Conservation (phyloP, 2,888 invertebrate species). For the Oxystoma pomonae region DNA sequence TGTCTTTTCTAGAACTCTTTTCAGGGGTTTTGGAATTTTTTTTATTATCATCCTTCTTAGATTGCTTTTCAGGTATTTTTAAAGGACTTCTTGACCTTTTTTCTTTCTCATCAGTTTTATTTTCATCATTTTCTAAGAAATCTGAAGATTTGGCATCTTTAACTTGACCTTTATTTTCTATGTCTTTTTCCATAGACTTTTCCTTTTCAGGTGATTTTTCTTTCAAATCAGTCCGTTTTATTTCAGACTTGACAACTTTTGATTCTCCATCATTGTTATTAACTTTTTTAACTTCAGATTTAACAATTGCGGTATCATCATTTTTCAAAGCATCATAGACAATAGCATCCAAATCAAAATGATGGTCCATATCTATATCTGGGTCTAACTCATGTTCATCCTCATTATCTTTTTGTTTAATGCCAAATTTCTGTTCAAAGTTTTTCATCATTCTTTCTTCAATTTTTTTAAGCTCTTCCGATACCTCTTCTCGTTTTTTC, state of each 20-base stretch:
- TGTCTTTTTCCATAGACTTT: neutral
- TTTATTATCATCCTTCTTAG: neutral
- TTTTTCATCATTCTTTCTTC: slow-evolving; percentile 52
- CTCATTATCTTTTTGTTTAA: slow-evolving; percentile 14
- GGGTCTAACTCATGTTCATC: slow-evolving; percentile 10
- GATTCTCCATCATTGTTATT: neutral
- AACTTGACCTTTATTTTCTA: neutral
- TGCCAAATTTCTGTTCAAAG: slow-evolving; percentile 36
- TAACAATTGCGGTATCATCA: neutral
- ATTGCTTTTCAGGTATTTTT: neutral
- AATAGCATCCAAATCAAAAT: slow-evolving; percentile 13
- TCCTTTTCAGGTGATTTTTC: neutral
- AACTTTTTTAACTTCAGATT: slow-evolving; percentile 3
- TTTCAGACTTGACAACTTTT: neutral
- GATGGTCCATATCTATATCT: neutral
- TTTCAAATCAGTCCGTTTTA: neutral
- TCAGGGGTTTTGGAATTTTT: neutral
- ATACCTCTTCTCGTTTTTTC: slow-evolving; percentile 59
- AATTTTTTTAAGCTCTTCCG: slow-evolving; percentile 61
- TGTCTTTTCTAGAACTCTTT: neutral
- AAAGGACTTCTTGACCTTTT: neutral
- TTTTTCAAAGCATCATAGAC: neutral
- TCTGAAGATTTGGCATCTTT: slow-evolving; percentile 4
- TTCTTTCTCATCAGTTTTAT: neutral
- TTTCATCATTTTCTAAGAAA: slow-evolving; percentile 2